phyloP scores from a whole-genome alignment of 1,140 invertebrate species.

The Copidosoma floridanum region DNA sequence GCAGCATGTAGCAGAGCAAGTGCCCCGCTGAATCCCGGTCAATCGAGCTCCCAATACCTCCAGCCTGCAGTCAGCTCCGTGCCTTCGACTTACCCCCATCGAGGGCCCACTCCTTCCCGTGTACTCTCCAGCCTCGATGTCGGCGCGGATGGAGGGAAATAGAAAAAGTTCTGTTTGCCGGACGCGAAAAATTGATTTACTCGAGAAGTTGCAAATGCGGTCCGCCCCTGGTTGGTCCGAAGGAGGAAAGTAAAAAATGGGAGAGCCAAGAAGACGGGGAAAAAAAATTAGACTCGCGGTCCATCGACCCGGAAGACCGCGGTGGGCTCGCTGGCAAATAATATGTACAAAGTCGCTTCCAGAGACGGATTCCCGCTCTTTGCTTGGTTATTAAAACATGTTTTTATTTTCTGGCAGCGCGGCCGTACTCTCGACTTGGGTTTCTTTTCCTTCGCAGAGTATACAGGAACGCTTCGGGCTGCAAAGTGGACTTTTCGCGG shows the following conservation, averaged over 20 bases:
- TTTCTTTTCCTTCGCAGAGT: no score
- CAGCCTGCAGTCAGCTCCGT: slow-evolving; percentile 8
- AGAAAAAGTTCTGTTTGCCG: slow-evolving; percentile 33
- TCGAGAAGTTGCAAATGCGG: slow-evolving; percentile 34
- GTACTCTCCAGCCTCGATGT: background rate
- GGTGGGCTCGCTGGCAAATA: no score
- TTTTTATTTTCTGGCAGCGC: slow-evolving; percentile 14
- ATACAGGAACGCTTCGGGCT: no score
- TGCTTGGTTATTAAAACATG: slow-evolving; percentile 9
- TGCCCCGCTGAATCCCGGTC: background rate
- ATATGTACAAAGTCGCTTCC: no score
- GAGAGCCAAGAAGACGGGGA: background rate
- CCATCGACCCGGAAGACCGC: slow-evolving; percentile 30
- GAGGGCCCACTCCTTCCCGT: background rate
- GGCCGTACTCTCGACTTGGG: no score
- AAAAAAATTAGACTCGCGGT: background rate
- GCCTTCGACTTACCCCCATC: no score
- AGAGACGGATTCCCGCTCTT: background rate
- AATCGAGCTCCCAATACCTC: slow-evolving; percentile 12
- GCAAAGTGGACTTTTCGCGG: no score
- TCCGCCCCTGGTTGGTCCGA: slow-evolving; percentile 1
- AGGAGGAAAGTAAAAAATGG: background rate
- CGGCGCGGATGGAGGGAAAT: no score
- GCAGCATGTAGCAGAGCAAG: no score
- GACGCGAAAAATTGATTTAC: slow-evolving; percentile 39